Conservation (phyloP, 2,888 invertebrate species). For the Phengaris alcon region DNA sequence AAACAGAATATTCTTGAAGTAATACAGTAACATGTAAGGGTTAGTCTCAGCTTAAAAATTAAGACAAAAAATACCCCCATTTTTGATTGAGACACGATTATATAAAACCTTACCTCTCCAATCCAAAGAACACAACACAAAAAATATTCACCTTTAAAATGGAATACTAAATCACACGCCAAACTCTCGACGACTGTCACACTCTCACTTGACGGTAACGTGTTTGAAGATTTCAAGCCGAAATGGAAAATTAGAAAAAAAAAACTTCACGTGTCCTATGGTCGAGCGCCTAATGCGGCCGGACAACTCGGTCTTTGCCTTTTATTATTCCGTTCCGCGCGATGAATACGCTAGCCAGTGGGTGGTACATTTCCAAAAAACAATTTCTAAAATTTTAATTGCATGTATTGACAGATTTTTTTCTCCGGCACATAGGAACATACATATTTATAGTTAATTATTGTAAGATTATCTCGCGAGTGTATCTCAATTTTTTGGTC, state of each 20-base stretch:
- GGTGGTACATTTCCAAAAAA: constrained; percentile 42
- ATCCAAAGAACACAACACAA: constrained; percentile 41
- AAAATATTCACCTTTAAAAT: constrained; percentile 68
- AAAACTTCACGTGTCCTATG: constrained; percentile 53
- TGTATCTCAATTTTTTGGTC: constrained; percentile 3
- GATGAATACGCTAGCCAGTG: constrained; percentile 52
- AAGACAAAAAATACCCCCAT: not conserved
- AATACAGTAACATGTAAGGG: too few species aligned
- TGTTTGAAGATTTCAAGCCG: constrained; percentile 55
- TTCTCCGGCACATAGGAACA: too few species aligned
- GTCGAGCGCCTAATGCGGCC: constrained; percentile 60
- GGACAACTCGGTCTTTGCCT: constrained; percentile 51
- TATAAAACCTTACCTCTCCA: constrained; percentile 30
- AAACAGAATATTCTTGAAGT: too few species aligned
- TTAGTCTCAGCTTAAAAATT: too few species aligned
- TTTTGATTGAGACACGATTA: too few species aligned
- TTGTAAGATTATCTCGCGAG: not conserved
- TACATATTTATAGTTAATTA: not conserved
- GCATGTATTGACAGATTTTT: constrained; percentile 5
- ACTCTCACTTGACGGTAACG: constrained; percentile 73
- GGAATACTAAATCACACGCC: constrained; percentile 73
- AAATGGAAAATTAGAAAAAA: constrained; percentile 42
- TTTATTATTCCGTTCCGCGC: constrained; percentile 76
- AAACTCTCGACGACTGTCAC: constrained; percentile 71
- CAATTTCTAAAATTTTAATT: constrained; percentile 29